phyloP scores from a whole-genome alignment of 2,888 invertebrate genomes.

The Calameuta filiformis region DNA sequence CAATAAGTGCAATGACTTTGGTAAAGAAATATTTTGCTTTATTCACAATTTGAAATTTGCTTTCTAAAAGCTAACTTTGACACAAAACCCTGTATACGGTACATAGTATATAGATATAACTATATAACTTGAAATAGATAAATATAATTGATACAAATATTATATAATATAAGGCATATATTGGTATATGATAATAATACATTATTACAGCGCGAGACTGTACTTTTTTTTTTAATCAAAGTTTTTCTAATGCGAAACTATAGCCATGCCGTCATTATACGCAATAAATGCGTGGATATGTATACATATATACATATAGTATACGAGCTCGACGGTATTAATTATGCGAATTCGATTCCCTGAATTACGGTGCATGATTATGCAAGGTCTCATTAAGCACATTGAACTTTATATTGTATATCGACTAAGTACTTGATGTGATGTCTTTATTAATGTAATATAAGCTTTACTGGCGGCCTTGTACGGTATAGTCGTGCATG shows the following conservation, averaged over 20 bases:
- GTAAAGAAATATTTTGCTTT: not conserved
- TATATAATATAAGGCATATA: not conserved
- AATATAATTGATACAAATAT: not conserved
- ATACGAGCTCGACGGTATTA: not conserved
- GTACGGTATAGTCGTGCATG: not conserved
- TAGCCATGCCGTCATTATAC: not conserved
- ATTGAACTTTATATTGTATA: not conserved
- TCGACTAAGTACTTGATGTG: not conserved
- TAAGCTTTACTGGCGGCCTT: not conserved
- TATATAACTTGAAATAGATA: not conserved
- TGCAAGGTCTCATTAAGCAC: not conserved
- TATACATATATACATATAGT: no score
- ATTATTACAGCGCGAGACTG: not conserved
- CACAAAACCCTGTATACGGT: not conserved
- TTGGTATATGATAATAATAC: not conserved
- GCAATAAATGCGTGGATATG: no score
- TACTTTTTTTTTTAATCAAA: not conserved
- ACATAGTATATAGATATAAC: not conserved
- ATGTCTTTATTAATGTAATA: not conserved
- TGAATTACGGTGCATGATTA: not conserved
- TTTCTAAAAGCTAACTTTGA: not conserved
- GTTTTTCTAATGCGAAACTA: not conserved
- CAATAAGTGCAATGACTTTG: not conserved
- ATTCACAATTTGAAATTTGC: not conserved
- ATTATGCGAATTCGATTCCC: not conserved